Percentiles rank a stretch among this genome's conserved stretches.
These are phyloP conservation scores for Melanostoma mellinum DNA, from an alignment of 2,888 invertebrate species.

Conservation along the genomic window DNA sequence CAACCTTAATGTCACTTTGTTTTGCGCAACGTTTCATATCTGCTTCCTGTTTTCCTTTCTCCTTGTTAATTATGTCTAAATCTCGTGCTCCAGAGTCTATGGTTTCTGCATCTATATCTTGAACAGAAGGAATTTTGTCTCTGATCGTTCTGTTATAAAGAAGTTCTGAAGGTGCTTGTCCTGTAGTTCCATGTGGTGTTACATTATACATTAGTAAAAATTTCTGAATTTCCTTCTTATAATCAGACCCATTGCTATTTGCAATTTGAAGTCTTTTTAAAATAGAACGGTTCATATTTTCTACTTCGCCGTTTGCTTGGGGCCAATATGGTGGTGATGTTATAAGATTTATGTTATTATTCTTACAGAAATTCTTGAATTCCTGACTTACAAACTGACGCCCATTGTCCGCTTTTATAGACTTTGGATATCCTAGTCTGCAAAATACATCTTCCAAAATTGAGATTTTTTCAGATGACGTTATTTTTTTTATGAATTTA, in stretches of 20 bases:
- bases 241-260: constrained; percentile 32
- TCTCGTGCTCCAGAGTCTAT: constrained; percentile 40
- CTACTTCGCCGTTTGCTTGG: constrained; percentile 46
- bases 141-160: constrained; percentile 27
- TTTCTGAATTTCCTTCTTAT: constrained; percentile 13
- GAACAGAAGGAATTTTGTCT: constrained; percentile 26
- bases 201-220: constrained; percentile 38
- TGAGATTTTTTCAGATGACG: constrained; percentile 24
- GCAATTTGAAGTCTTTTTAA: constrained; percentile 39
- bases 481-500: constrained; percentile 33
- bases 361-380: constrained; percentile 56
- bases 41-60: constrained; percentile 36
- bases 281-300: constrained; percentile 47
- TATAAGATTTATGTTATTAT: constrained; percentile 59
- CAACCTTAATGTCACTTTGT: constrained; percentile 2
- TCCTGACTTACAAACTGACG: constrained; percentile 65
- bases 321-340: constrained; percentile 68
- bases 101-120: constrained; percentile 22
- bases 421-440: constrained; percentile 53
- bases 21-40: constrained; percentile 28
- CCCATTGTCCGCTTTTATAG: constrained; percentile 65
- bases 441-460: constrained; percentile 43
- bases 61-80: constrained; percentile 27
- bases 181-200: constrained; percentile 45
- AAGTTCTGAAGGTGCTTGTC: constrained; percentile 26